Evolutionary conservation across 1,140 invertebrate species (phyloP).

Genomic region (Temnothorax longispinosus): DNA sequence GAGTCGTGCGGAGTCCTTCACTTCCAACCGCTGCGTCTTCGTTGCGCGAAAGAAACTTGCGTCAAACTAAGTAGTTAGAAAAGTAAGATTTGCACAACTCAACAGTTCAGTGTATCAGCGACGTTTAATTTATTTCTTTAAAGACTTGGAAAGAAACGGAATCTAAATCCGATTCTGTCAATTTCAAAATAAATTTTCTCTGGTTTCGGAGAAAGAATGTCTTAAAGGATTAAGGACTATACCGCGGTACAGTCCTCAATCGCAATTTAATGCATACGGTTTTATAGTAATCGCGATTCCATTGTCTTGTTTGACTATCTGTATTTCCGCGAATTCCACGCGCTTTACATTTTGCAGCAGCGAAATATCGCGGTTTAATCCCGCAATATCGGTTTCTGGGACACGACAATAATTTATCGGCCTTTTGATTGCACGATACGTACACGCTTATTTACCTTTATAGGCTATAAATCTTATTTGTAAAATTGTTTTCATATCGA

Average conservation of each 20-base stretch:
- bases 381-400: conserved; percentile 3
- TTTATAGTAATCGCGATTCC: conserved; percentile 2
- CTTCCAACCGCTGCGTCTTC: background rate
- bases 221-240: background rate
- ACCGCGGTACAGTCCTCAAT: background rate
- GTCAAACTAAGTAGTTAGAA: background rate
- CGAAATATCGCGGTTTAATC: background rate
- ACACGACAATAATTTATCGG: background rate
- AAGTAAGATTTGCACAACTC: background rate
- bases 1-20: background rate
- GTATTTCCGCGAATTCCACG: background rate
- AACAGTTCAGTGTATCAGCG: background rate
- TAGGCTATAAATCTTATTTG: background rate
- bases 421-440: too few species aligned
- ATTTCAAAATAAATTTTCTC: background rate
- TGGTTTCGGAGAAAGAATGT: background rate
- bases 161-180: background rate
- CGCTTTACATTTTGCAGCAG: background rate
- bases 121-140: background rate
- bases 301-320: background rate
- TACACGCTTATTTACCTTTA: background rate
- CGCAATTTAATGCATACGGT: background rate
- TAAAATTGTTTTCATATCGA: background rate
- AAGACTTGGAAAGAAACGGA: background rate
- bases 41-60: background rate